Base-by-base conservation (phyloP, 2,797 vertebrate species). In the Microctenopoma steveboyesi region DNA sequence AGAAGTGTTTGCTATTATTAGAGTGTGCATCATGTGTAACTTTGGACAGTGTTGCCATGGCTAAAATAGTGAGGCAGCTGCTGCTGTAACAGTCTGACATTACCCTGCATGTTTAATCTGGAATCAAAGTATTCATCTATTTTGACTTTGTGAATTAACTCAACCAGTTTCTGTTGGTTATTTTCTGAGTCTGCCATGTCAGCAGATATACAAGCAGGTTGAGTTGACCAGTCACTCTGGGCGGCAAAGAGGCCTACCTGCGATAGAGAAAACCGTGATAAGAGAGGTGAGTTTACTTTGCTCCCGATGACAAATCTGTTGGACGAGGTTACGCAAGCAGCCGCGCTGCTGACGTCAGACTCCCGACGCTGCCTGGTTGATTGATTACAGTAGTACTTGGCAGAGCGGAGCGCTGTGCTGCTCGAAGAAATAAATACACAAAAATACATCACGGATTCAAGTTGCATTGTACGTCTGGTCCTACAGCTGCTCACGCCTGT, bases 311-410 rank as follows among this genome's bases (percentile, higher is more conserved):
- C 81, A 84, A 85, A 85, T 84, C 88, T 85, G 78, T 84, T 72
- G 81, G 85, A 87, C 25, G 10, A 51, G 64, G 82, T 89, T 93
- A 68, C 84, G 87, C 85, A 93, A 89, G 87, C 74, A 68, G 79
- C 74, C n/a, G 27, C 61, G 76, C 72, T 52, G 65, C 79, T 91
- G 83, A 92, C 88, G 87, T 89, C 88, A 89, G 83, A 63, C 46
- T 52, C 39, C 59, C 68, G 83, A 61, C 22, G 16, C 79, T 79
- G 72, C 69, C 82, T 85, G 88, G 84, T 75, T 91, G 89, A 92
- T 87, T 90, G 79, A 92, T 89, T 89, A 81, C 68, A 79, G 76
- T 73, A 83, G 87, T 64, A 83, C 72, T 82, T 55, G 60, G 78
- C 64, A 57, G 50, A 59, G 59, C 57, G 49, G 48, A 69, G 33